Evolutionary conservation across 2,888 invertebrate genomes (phyloP).

Genomic region (Dorcus parallelipipedus): DNA sequence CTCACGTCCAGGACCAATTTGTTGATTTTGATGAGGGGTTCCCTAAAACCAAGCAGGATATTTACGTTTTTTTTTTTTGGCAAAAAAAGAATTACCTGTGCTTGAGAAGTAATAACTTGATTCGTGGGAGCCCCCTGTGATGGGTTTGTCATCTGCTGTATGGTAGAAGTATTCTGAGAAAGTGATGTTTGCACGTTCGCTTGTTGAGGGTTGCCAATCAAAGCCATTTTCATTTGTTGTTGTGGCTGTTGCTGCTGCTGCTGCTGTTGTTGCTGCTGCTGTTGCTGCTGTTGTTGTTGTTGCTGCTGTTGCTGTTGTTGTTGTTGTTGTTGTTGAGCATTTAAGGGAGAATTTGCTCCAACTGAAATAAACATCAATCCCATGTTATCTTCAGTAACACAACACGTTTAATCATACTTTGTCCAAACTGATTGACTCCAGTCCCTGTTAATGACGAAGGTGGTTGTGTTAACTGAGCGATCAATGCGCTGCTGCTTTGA

Average conservation of each 20-base stretch:
- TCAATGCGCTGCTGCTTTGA: conserved; percentile 53
- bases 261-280: conserved; percentile 39
- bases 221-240: conserved; percentile 20
- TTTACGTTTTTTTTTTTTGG: neutral
- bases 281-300: conserved; percentile 41
- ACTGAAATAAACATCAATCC: conserved; percentile 19
- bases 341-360: conserved; percentile 35
- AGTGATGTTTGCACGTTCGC: conserved; percentile 43
- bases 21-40: conserved; percentile 38
- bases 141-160: conserved; percentile 33
- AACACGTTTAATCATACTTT: neutral
- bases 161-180: conserved; percentile 33
- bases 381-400: conserved; percentile 3
- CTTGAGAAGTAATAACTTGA: conserved; percentile 40
- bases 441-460: conserved; percentile 51
- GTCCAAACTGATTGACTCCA: conserved; percentile 50
- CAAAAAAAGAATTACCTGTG: conserved; percentile 31
- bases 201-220: conserved; percentile 42
- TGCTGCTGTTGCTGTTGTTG: conserved; percentile 44
- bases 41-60: conserved; percentile 3
- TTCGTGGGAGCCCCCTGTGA: conserved; percentile 38
- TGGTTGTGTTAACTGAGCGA: conserved; percentile 58
- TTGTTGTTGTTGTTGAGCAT: conserved; percentile 32
- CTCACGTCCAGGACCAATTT: conserved; percentile 49
- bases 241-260: conserved; percentile 44